Evolutionary conservation across 1,140 invertebrate species (phyloP).

Genomic region (Lycorma delicatula): DNA sequence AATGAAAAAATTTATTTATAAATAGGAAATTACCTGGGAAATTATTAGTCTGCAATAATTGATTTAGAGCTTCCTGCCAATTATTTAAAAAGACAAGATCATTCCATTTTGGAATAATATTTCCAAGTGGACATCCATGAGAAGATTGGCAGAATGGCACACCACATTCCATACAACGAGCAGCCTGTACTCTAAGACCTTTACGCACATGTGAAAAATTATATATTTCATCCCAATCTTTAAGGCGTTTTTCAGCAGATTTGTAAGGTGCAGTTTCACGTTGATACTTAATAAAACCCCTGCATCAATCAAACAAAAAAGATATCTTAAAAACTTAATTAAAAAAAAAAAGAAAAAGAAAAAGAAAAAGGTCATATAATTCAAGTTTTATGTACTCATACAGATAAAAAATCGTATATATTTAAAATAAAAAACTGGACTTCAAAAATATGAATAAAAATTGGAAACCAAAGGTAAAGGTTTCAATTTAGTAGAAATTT

Average conservation of each 20-base stretch:
- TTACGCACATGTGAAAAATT: slow-evolving; percentile 78
- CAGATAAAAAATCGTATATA: too few relatives aligned
- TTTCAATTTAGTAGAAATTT: too few relatives aligned
- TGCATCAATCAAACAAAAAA: too few relatives aligned
- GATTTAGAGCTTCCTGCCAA: slow-evolving; percentile 93
- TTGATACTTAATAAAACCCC: slow-evolving; percentile 94
- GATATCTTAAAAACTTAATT: too few relatives aligned
- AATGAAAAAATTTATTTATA: background rate
- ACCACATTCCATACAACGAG: slow-evolving; percentile 98
- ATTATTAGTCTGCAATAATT: slow-evolving; percentile 96
- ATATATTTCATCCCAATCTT: slow-evolving; percentile 97
- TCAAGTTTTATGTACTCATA: too few relatives aligned
- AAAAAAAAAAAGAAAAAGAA: slow-evolving; percentile 4
- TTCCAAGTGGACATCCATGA: slow-evolving; percentile 94
- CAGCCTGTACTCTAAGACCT: slow-evolving; percentile 83
- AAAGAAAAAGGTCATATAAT: too few relatives aligned
- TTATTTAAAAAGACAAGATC: slow-evolving; percentile 89
- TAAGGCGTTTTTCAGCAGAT: slow-evolving; percentile 66
- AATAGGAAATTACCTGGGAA: slow-evolving; percentile 63
- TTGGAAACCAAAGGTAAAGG: too few relatives aligned
- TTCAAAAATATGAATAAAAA: too few relatives aligned
- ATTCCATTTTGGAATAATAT: slow-evolving; percentile 99
- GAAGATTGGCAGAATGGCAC: slow-evolving; percentile 98
- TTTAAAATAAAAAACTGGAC: too few relatives aligned
- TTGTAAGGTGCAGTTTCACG: slow-evolving; percentile 80